These are phyloP conservation scores for Alces alces DNA, from an alignment of 2,113 vertebrate genomes.

Conservation along the genomic window DNA sequence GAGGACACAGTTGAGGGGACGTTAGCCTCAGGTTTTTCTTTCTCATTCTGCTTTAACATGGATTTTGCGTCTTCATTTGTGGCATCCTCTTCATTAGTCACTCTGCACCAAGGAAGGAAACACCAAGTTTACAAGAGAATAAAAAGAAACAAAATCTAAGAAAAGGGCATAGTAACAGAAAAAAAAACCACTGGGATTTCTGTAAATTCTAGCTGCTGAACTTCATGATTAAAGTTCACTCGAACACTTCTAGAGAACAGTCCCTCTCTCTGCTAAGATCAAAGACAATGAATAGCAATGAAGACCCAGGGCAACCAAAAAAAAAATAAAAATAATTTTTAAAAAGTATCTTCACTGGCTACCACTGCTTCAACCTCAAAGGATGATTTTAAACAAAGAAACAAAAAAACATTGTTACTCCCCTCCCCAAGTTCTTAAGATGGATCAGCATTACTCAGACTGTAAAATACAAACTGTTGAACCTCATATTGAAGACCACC, in stretches of 20 bases:
- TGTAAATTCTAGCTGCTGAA: background rate
- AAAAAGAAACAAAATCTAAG: background rate
- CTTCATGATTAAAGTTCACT: background rate
- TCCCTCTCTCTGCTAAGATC: background rate
- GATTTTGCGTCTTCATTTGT: slow-evolving; percentile 90
- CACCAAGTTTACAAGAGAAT: slow-evolving; percentile 11
- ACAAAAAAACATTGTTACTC: background rate
- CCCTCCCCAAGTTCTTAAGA: background rate
- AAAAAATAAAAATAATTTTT: background rate
- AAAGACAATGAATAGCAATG: background rate
- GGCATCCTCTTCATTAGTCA: slow-evolving; percentile 92
- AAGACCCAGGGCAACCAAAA: background rate
- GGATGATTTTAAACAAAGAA: background rate
- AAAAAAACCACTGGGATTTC: background rate
- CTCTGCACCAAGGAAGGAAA: slow-evolving; percentile 79
- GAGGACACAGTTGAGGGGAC: slow-evolving; percentile 24
- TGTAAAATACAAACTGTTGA: background rate
- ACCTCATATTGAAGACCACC: background rate
- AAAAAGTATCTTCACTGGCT: background rate
- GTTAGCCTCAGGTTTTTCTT: slow-evolving; percentile 59
- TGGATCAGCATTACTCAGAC: background rate
- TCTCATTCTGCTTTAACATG: slow-evolving; percentile 87
- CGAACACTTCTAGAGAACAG: background rate
- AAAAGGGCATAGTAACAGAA: background rate
- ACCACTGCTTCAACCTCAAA: background rate